Conservation (phyloP, 2,113 vertebrate genomes). For the Rhinolophus ferrumequinum region DNA sequence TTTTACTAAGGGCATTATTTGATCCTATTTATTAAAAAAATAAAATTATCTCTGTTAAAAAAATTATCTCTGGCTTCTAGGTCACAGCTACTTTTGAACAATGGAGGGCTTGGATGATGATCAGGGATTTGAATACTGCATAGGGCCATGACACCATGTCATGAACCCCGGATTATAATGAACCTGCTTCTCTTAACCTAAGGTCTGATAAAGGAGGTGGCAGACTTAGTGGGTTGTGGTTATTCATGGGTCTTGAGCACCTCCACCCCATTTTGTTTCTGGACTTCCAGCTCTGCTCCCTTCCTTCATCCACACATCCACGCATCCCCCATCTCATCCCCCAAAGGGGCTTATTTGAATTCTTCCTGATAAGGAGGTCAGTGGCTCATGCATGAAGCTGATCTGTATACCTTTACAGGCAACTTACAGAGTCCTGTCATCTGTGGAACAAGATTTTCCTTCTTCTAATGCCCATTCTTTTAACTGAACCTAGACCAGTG, state of each 20-base stretch:
- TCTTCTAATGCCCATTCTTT: background rate
- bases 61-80: background rate
- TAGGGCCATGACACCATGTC: background rate
- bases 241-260: background rate
- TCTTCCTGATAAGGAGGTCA: background rate
- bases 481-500: background rate
- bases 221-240: background rate
- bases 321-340: background rate
- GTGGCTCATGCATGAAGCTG: fast-evolving
- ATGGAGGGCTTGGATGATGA: background rate
- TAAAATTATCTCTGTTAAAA: too few relatives aligned
- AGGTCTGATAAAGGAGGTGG: background rate
- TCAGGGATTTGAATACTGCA: background rate
- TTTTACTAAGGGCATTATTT: background rate
- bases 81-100: background rate
- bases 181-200: background rate
- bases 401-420: background rate
- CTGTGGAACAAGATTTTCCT: background rate
- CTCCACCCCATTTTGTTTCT: background rate
- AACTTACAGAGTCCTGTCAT: background rate
- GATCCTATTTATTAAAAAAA: background rate
- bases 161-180: background rate
- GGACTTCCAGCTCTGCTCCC: background rate
- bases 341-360: background rate
- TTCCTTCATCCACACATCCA: background rate